Conservation (phyloP, 2,888 invertebrate genomes). For the Gonocerus acuteangulatus region DNA sequence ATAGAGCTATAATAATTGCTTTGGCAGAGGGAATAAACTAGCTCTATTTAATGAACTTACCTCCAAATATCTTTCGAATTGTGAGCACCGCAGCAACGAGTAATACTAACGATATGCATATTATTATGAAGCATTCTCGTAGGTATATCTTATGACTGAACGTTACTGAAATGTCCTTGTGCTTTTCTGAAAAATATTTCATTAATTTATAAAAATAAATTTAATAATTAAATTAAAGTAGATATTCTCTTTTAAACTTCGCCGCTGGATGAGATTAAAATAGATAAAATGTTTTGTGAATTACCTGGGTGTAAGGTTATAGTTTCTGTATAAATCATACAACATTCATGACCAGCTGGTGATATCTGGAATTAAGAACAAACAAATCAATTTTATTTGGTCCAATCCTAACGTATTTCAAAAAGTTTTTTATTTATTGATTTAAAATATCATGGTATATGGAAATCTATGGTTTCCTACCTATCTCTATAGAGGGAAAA, state of each 20-base stretch:
- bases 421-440: neutral
- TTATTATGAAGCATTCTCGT: constrained; percentile 1
- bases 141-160: constrained; percentile 15
- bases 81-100: constrained; percentile 1
- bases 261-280: too few species aligned
- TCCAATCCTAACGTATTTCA: neutral
- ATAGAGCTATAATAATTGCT: too few species aligned
- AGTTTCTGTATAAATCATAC: constrained; percentile 17
- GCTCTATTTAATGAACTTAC: neutral
- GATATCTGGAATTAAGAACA: constrained; percentile 12
- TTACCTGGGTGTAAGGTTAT: neutral
- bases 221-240: neutral
- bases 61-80: constrained; percentile 9
- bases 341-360: constrained; percentile 13
- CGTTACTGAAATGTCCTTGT: neutral
- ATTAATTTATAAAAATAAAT: too few species aligned
- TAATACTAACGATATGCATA: neutral
- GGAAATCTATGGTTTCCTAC: too few species aligned
- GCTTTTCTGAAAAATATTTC: constrained; percentile 13
- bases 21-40: too few species aligned
- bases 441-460: neutral
- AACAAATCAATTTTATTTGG: neutral
- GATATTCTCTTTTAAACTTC: neutral
- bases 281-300: too few species aligned
- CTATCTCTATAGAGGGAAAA: too few species aligned